Evolutionary conservation across 2,113 vertebrate species (phyloP).

Genomic region (Nematolebias whitei): DNA sequence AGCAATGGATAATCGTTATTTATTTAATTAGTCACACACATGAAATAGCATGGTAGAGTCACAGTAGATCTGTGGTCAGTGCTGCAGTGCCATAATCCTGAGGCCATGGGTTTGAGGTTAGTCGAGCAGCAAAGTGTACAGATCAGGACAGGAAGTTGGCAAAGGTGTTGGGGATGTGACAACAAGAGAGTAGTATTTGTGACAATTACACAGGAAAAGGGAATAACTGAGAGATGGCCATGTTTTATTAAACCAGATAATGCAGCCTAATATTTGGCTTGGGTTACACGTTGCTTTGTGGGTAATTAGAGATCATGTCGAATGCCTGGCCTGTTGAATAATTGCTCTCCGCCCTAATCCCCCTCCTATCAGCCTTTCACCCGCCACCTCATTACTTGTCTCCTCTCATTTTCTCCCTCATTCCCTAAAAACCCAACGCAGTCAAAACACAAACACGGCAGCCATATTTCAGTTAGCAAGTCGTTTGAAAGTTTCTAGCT

Average conservation of each 20-base stretch:
- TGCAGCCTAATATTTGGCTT: conserved; percentile 70
- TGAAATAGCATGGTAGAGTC: too few species aligned
- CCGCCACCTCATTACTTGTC: conserved; percentile 48
- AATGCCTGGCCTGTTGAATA: conserved; percentile 68
- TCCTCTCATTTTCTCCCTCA: conserved; percentile 33
- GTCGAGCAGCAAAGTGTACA: conserved; percentile 31
- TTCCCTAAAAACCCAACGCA: conserved; percentile 8
- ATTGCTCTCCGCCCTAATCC: conserved; percentile 74
- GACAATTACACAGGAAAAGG: conserved; percentile 42
- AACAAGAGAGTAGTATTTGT: conserved; percentile 61
- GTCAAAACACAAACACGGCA: conserved; percentile 57
- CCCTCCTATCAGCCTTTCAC: conserved; percentile 57
- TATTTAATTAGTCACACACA: too few species aligned
- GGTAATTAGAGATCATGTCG: conserved; percentile 78
- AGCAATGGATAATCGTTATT: not conserved
- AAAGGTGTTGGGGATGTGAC: conserved; percentile 25
- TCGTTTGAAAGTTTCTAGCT: conserved; percentile 44
- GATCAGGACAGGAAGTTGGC: not conserved
- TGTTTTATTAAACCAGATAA: conserved; percentile 80
- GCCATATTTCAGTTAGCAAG: conserved; percentile 46
- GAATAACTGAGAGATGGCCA: conserved; percentile 71
- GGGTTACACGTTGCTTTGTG: conserved; percentile 78
- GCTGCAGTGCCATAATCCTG: too few species aligned
- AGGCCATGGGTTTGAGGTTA: not conserved
- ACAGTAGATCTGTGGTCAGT: too few species aligned